Evolutionary conservation across 1,140 invertebrate genomes (phyloP), one percentile per base, ranked within the genome.

Genomic region (Zaprionus gabonicus): DNA sequence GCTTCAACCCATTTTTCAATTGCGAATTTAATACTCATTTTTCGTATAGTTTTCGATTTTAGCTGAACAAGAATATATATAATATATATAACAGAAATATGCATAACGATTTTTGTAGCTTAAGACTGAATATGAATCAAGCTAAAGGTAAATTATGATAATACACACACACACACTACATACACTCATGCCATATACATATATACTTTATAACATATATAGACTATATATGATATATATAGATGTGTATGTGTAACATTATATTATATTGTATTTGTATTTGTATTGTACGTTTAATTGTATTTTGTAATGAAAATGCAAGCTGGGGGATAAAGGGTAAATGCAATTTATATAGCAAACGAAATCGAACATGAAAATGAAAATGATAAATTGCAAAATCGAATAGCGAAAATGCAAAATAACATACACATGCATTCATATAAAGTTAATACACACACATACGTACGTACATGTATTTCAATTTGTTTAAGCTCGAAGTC

Each of bases 21-120:
- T 79, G 85, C 85, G 82, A 90, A 85, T 90, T 90, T 90, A 91
- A 80, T 65, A 76, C 66, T 84, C 82, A 46, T 87, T 81, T 87
- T 87, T 82, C 73, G 76, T 82, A 85, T 86, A 86, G 82, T 82
- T 85, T 82, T 72, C 82, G 86, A 82, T 82, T 86, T 79, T 73
- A 66, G 69, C 74, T 20, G 23, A 76, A 49, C 38, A 69, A n/a
- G 25, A 51, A 70, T 46, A 68, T 53, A 34, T 25, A 41, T 56
- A 56, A 4, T 58, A 70, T 12, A 20, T 9, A 65, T 51, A 81
- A 78, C 78, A 83, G 84, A 88, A 88, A 88, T 90, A 88, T 90
- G 81, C 78, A 90, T 88, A 88, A 88, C 79, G 81, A 88, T 88
- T 90, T 90, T 90, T 90, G 86, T 90, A 90, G 85, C 85, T 90